These are phyloP conservation scores for Gambusia yucatana DNA, from an alignment of 2,797 vertebrate genomes.

Conservation along the genomic window DNA sequence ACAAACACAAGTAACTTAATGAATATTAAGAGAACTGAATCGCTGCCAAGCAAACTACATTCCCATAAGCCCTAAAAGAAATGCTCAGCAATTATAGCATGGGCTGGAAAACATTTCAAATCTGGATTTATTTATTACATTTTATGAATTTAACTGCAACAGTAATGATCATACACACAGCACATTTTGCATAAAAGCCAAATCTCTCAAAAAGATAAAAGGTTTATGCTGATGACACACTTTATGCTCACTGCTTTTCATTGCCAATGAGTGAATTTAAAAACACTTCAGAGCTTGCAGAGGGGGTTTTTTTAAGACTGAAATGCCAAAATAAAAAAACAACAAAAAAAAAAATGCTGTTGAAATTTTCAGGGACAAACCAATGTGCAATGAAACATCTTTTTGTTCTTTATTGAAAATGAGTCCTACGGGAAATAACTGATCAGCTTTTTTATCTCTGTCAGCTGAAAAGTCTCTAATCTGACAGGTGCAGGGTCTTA, in stretches of 20 bases:
- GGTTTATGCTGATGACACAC: constrained; percentile 64
- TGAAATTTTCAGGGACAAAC: constrained; percentile 34
- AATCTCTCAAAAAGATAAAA: constrained; percentile 47
- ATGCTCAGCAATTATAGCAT: constrained; percentile 1
- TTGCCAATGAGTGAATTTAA: constrained; percentile 55
- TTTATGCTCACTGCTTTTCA: constrained; percentile 57
- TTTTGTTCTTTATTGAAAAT: constrained; percentile 37
- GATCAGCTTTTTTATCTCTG: constrained; percentile 45
- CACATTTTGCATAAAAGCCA: constrained; percentile 66
- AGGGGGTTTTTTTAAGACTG: constrained; percentile 23
- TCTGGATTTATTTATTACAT: constrained; percentile 35
- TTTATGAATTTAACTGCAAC: constrained; percentile 54
- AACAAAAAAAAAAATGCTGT: neutral
- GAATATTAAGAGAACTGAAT: constrained; percentile 20
- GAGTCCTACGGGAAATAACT: constrained; percentile 31
- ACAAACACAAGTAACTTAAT: constrained; percentile 31
- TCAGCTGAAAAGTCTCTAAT: constrained; percentile 28
- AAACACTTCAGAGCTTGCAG: constrained; percentile 48
- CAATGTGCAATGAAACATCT: constrained; percentile 36
- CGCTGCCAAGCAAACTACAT: constrained; percentile 13
- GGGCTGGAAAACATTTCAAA: constrained; percentile 13
- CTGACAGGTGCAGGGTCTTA: constrained; percentile 33
- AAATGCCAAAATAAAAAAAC: constrained; percentile 35
- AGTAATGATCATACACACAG: constrained; percentile 41
- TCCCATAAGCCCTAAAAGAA: constrained; percentile 22